Evolutionary conservation across 1,140 invertebrate species (phyloP).

Genomic region (Apis mellifera): DNA sequence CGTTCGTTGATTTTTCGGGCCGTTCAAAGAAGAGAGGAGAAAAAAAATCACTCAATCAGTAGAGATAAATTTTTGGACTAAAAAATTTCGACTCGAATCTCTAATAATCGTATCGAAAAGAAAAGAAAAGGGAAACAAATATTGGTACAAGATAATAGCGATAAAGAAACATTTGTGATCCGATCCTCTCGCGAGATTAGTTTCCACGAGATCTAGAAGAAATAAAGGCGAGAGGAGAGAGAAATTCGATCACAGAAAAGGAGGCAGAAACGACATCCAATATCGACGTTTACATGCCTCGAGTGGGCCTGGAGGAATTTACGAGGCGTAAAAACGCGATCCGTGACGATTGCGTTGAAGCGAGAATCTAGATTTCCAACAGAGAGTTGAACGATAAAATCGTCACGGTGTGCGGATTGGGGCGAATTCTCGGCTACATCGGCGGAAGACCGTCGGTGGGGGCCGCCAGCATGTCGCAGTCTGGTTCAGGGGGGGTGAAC

Average conservation of each 20-base stretch:
- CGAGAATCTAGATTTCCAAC: constrained; percentile 41
- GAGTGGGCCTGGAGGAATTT: constrained; percentile 8
- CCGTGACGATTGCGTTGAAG: constrained; percentile 13
- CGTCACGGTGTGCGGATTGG: constrained; percentile 79
- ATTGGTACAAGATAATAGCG: background rate
- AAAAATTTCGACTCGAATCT: background rate
- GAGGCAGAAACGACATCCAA: background rate
- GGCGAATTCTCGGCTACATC: constrained; percentile 80
- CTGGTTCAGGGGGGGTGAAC: constrained; percentile 70
- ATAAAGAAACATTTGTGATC: background rate
- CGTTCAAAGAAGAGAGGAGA: background rate
- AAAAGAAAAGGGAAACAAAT: background rate
- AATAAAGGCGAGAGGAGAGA: background rate
- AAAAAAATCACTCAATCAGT: too few relatives aligned
- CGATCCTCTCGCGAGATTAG: background rate
- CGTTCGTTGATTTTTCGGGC: background rate
- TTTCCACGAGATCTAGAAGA: too few relatives aligned
- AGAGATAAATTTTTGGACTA: background rate
- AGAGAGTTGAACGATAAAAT: constrained; percentile 61
- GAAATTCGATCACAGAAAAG: background rate
- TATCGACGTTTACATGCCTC: constrained; percentile 55
- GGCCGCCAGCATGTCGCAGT: constrained; percentile 77
- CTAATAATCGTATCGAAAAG: background rate
- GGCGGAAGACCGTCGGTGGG: constrained; percentile 79
- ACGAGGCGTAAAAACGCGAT: constrained; percentile 38